These are phyloP conservation scores for Ranitomeya imitator DNA, from an alignment of 2,113 vertebrate genomes.

Conservation along the genomic window DNA sequence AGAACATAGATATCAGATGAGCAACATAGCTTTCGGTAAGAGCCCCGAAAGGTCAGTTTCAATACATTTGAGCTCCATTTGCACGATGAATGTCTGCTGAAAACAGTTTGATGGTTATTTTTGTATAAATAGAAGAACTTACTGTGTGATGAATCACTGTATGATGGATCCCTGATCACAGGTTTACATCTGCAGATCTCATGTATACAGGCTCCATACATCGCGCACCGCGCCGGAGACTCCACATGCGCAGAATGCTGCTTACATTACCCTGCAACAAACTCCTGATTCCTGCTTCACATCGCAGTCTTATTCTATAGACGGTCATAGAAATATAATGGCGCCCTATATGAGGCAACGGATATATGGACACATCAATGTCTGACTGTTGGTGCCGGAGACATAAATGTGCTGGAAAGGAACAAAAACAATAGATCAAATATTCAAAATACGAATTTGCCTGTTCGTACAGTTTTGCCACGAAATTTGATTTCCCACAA, in stretches of 20 bases:
- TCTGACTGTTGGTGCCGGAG: no score
- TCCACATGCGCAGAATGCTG: background rate
- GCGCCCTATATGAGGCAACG: no score
- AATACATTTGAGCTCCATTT: background rate
- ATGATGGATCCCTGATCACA: background rate
- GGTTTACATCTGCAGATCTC: background rate
- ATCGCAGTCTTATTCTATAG: no score
- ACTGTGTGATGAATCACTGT: background rate
- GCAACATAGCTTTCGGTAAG: background rate
- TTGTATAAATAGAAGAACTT: background rate
- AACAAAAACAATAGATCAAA: no score
- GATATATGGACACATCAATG: no score
- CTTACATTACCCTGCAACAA: no score
- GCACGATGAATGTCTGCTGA: conserved; percentile 11
- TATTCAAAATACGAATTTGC: no score
- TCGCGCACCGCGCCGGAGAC: background rate
- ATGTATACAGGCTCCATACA: background rate
- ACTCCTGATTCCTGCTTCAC: no score
- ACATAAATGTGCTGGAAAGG: no score
- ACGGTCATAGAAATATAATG: no score
- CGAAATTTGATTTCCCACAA: no score
- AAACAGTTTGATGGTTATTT: background rate
- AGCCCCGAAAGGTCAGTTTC: background rate
- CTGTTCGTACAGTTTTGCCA: no score
- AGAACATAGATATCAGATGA: background rate